Base-by-base conservation (phyloP, 2,113 vertebrate genomes). In the Anoura caudifer region DNA sequence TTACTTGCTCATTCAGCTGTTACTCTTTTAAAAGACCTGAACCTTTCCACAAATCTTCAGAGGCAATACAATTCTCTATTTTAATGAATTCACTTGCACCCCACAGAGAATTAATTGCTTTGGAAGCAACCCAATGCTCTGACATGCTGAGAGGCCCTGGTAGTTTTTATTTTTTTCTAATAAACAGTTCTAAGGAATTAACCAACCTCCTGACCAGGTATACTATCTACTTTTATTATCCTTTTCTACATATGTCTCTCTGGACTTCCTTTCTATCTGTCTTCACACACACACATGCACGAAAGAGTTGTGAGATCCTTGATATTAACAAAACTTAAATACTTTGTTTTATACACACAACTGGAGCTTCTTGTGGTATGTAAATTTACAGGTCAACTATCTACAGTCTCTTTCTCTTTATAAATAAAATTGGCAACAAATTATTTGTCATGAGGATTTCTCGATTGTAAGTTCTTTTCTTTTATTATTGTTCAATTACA, bases 81-180 rank as follows among this genome's bases (percentile, higher is more conserved):
- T 97, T 98, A 97, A 98, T 97, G 94, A 97, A 97, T 97, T 97
- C 73, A 54, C 82, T 96, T 94, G 85, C 73, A 95, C 70, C 97
- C 97, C 4, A 89, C 88, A 70, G 96, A 97, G 94, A 97, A 97
- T 96, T 97, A 97, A 97, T 97, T 97, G 94, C 89, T 96, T 97
- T 98, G 97, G 95, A 97, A 97, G 90, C 61, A 97, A 93, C 88
- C 94, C 96, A 97, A 50, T 88, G 92, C 77, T 94, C 88, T 90
- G 70, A 59, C 96, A 91, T 95, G 91, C 96, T 96, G 94, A 95
- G 95, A 96, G 28, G 54, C 85, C 94, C 67, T 96, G 47, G 54
- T 69, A 83, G 28, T 50, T 38, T 52, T 77, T 50, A 47, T 31
- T 38, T 36, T 63, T 54, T 36, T 20, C 61, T 76, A 65, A 93